Percentiles rank a stretch among this genome's conserved stretches.
Conservation (phyloP, 2,888 invertebrate species). For the Aricia artaxerxes region DNA sequence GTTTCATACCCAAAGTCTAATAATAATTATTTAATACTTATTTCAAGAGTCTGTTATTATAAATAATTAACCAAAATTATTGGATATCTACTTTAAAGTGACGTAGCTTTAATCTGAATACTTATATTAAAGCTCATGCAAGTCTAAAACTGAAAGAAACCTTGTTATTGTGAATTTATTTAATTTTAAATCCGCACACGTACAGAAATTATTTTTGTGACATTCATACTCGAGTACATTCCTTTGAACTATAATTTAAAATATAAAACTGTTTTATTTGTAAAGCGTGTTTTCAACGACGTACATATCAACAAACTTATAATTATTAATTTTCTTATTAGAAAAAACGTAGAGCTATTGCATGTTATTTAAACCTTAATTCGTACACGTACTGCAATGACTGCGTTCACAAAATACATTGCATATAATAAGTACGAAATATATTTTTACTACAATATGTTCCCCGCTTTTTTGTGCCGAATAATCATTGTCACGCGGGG, state of each 20-base stretch:
- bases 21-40: no score
- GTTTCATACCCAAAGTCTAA: no score
- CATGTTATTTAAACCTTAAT: background rate
- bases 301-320: background rate
- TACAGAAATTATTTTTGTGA: constrained; percentile 1
- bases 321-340: background rate
- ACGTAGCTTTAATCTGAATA: background rate
- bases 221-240: background rate
- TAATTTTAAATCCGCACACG: background rate
- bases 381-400: no score
- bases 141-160: background rate
- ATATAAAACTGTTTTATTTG: background rate
- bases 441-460: no score
- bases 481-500: no score
- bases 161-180: background rate
- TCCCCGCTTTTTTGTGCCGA: no score
- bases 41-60: no score
- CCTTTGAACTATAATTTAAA: background rate
- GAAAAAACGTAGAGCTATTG: background rate
- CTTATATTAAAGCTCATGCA: no score
- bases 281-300: background rate
- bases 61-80: no score
- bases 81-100: no score
- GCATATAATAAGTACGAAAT: no score
- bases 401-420: no score